Percentiles rank a stretch among this genome's conserved stretches.
Conservation (phyloP, 2,888 invertebrate genomes). For the Polyploca ridens region DNA sequence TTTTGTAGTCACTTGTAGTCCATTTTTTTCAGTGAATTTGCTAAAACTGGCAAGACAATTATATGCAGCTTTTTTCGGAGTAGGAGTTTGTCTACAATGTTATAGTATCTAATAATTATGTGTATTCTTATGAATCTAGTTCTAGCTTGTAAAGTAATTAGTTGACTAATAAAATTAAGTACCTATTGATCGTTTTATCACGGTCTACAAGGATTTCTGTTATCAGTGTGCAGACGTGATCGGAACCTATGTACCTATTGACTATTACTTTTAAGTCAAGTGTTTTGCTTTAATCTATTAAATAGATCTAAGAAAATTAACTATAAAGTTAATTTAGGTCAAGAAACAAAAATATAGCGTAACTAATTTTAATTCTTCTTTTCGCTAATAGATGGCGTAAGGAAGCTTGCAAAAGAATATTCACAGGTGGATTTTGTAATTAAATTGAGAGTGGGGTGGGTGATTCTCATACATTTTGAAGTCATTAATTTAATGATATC, state of each 20-base stretch:
- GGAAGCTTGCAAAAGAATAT: neutral
- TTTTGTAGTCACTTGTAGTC: no score
- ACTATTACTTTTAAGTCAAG: constrained; percentile 28
- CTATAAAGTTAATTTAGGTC: neutral
- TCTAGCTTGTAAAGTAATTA: neutral
- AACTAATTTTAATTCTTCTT: neutral
- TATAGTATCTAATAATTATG: neutral
- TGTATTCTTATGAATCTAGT: neutral
- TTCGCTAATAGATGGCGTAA: constrained; percentile 6
- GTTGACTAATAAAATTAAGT: constrained; percentile 41
- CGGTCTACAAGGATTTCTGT: constrained; percentile 53
- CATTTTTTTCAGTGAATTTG: no score
- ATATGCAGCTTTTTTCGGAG: no score
- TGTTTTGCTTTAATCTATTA: neutral
- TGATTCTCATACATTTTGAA: neutral
- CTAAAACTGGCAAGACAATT: no score
- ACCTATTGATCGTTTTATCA: constrained; percentile 50
- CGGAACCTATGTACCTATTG: constrained; percentile 39
- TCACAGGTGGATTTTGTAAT: no score
- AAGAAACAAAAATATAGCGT: neutral
- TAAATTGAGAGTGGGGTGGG: no score
- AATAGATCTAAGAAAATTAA: neutral
- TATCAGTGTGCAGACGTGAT: constrained; percentile 64
- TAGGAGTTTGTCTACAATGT: neutral
- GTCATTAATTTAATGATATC: neutral